Base-by-base conservation (phyloP, 2,113 vertebrate genomes). In the Pica pica region DNA sequence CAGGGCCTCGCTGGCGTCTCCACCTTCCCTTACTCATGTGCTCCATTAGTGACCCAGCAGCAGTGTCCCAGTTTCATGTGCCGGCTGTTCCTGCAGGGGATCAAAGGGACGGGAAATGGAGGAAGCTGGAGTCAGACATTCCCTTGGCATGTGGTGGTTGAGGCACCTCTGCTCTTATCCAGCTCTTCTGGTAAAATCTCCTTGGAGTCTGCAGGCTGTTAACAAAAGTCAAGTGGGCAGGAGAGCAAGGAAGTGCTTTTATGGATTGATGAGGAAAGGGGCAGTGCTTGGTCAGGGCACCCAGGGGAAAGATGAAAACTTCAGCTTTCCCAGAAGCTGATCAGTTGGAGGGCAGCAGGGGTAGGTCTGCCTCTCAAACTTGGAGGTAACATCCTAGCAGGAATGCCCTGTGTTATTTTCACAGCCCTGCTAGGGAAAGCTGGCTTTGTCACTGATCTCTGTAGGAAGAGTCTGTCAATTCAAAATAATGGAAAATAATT, bases 31-130 rank as follows among this genome's bases (percentile, higher is more conserved):
- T 95, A 93, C 94, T 97, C 94, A 91, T 84, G 52, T 68, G 12
- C 77, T 95, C 75, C 84, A 56, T 92, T 81, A 90, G 92, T 89
- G 94, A 90, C 90, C 96, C 90, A 92, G 93, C 90, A 96, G 90
- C 94, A 4, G 60, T 83, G 95, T 94, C 93, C 95, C 94, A 97
- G 90, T 94, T 97, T 94, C n/a, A 7, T 49, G 88, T 63, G 88
- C 96, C 11, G 75, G 23, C 47, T 95, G 94, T 65, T 93, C 79
- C 63, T 70, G 82, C 79, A 20, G 87, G 71, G 83, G 88, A 94
- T 97, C 88, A 94, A 93, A 91, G 88, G 81, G 71, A 90, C 0
- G 10, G 94, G 89, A 91, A 92, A 19, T 9, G 28, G 46, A 93
- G 90, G 85, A 78, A 86, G 74, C 83, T 68, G 77, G 57, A 91